Percentiles rank a stretch among this genome's conserved stretches.
Conservation (phyloP, 2,888 invertebrate genomes). For the Phaonia tiefii region DNA sequence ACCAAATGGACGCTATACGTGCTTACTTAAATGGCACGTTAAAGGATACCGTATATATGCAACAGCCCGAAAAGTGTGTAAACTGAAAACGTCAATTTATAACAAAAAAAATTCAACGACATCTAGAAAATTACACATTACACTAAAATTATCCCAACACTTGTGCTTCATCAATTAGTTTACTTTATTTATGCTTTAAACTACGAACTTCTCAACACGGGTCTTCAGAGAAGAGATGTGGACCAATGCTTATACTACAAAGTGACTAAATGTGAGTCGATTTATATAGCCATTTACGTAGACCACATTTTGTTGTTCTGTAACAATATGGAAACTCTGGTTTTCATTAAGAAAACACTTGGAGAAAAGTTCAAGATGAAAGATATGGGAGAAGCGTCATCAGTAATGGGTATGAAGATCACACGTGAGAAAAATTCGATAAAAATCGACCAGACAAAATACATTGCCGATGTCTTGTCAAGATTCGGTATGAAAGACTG, state of each 20-base stretch:
- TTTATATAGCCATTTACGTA: too few species aligned
- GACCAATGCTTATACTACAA: too few species aligned
- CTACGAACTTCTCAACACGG: neutral
- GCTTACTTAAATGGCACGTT: conserved; percentile 59
- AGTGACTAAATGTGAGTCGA: too few species aligned
- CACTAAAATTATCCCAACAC: too few species aligned
- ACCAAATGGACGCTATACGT: conserved; percentile 41
- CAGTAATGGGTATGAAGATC: conserved; percentile 13
- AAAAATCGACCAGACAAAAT: conserved; percentile 9
- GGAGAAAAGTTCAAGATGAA: too few species aligned
- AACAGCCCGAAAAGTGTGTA: conserved; percentile 36
- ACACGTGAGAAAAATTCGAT: neutral
- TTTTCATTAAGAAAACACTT: conserved; percentile 15
- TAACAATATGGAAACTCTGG: neutral
- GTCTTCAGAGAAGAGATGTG: too few species aligned
- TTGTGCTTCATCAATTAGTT: too few species aligned
- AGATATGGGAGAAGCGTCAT: too few species aligned
- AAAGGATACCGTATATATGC: conserved; percentile 62
- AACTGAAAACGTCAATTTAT: conserved; percentile 1
- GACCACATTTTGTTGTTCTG: conserved; percentile 22
- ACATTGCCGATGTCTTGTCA: too few species aligned
- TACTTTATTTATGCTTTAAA: conserved; percentile 36
- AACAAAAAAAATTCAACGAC: neutral
- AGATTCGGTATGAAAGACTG: conserved; percentile 28
- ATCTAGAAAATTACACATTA: neutral